Conservation (phyloP, 1,140 invertebrate species). For the Hyles vespertilio region DNA sequence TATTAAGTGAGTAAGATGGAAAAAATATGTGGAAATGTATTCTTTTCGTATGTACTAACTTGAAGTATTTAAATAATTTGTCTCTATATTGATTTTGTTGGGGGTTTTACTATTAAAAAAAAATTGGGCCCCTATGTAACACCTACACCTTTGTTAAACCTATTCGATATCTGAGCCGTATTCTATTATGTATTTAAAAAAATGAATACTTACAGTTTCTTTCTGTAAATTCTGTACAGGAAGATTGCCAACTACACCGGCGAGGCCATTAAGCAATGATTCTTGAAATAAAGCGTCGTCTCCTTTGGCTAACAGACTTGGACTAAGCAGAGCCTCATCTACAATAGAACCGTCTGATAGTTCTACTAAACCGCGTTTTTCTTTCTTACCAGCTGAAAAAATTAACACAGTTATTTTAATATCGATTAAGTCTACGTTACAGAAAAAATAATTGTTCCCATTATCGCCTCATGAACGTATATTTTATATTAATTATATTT, state of each 20-base stretch:
- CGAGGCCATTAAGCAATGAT: constrained; percentile 78
- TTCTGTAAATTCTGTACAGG: constrained; percentile 76
- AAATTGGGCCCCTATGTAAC: too few species aligned
- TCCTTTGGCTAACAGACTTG: constrained; percentile 37
- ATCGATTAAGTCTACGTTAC: not conserved
- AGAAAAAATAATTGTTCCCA: not conserved
- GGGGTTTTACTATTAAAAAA: too few species aligned
- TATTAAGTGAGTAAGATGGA: not conserved
- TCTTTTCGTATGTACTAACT: too few species aligned
- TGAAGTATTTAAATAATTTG: too few species aligned
- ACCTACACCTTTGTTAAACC: too few species aligned
- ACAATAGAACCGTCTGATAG: constrained; percentile 80
- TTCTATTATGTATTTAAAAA: not conserved
- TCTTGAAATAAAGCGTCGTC: constrained; percentile 65
- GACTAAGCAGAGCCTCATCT: constrained; percentile 77
- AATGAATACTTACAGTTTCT: constrained; percentile 51
- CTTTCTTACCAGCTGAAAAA: constrained; percentile 67
- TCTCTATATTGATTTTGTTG: too few species aligned
- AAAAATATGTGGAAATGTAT: too few species aligned
- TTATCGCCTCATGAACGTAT: too few species aligned
- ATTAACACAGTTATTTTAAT: constrained; percentile 4
- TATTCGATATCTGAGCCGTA: not conserved
- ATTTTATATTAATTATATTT: too few species aligned
- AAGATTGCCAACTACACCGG: constrained; percentile 80
- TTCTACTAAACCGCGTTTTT: constrained; percentile 79